These are phyloP conservation scores for Parus major DNA, from an alignment of 2,113 vertebrate genomes.

Conservation along the genomic window DNA sequence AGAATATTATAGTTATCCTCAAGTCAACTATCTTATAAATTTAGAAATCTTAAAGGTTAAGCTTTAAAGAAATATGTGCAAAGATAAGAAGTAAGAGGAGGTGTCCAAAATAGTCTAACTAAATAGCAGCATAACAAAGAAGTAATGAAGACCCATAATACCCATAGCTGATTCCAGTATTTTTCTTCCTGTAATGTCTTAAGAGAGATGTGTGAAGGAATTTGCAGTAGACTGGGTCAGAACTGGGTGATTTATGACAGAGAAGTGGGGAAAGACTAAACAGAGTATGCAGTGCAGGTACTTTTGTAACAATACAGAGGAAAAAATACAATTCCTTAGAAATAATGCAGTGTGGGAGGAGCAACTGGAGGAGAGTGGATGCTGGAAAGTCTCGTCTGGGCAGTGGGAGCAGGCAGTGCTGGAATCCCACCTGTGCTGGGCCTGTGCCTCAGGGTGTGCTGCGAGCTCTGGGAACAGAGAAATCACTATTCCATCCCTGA, in stretches of 20 bases:
- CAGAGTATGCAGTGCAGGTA: background rate
- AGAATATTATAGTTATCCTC: background rate
- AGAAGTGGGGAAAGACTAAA: background rate
- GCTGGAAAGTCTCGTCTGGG: background rate
- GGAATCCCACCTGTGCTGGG: background rate
- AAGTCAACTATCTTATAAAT: background rate
- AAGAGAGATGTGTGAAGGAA: background rate
- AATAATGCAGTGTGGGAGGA: background rate
- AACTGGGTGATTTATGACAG: background rate
- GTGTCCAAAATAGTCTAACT: background rate
- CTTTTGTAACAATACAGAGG: background rate
- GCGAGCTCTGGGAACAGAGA: background rate
- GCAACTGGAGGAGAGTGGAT: background rate
- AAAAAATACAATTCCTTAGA: background rate
- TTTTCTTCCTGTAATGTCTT: background rate
- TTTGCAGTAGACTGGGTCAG: background rate
- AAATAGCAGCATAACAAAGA: background rate
- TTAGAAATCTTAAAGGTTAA: background rate
- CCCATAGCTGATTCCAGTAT: background rate
- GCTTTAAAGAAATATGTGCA: background rate
- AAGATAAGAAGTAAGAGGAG: background rate
- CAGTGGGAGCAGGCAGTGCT: background rate
- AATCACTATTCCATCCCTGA: rapidly evolving
- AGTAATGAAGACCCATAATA: background rate
- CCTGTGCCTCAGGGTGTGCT: background rate